Evolutionary conservation across 2,113 vertebrate species (phyloP).

Genomic region (Ageneiosus marmoratus): DNA sequence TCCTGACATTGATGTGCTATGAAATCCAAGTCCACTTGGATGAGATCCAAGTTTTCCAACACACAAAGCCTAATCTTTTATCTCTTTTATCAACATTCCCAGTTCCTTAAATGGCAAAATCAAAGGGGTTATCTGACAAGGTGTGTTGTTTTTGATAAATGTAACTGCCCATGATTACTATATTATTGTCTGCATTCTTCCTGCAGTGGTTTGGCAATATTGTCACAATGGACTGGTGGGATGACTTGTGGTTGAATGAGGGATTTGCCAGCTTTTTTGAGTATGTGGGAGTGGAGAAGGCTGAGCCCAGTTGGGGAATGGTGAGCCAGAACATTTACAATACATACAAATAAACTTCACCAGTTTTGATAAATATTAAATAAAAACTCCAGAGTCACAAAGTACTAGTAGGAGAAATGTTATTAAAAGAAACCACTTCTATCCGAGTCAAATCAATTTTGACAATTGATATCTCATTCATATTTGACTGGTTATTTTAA

Average conservation of each 20-base stretch:
- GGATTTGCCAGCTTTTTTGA: conserved; percentile 97
- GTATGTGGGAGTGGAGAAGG: conserved; percentile 79
- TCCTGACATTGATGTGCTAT: not conserved
- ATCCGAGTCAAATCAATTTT: not conserved
- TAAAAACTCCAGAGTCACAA: not conserved
- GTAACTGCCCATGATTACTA: not conserved
- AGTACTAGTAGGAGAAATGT: not conserved
- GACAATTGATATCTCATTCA: not conserved
- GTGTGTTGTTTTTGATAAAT: not conserved
- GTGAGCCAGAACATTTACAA: conserved; percentile 68
- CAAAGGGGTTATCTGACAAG: not conserved
- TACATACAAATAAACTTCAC: not conserved
- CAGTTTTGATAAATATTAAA: not conserved
- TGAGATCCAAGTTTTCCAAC: not conserved
- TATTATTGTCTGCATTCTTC: conserved; percentile 13
- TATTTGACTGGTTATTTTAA: not conserved
- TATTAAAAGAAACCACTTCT: not conserved
- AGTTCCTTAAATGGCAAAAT: not conserved
- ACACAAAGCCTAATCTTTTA: not conserved
- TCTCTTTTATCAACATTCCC: not conserved
- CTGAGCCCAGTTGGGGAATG: conserved; percentile 85
- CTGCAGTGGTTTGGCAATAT: conserved; percentile 97
- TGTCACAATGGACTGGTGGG: conserved; percentile 99
- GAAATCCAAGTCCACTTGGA: not conserved
- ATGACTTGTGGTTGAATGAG: conserved; percentile 96